Base-by-base conservation (phyloP, 2,113 vertebrate species). In the Gymnorhina tibicen region DNA sequence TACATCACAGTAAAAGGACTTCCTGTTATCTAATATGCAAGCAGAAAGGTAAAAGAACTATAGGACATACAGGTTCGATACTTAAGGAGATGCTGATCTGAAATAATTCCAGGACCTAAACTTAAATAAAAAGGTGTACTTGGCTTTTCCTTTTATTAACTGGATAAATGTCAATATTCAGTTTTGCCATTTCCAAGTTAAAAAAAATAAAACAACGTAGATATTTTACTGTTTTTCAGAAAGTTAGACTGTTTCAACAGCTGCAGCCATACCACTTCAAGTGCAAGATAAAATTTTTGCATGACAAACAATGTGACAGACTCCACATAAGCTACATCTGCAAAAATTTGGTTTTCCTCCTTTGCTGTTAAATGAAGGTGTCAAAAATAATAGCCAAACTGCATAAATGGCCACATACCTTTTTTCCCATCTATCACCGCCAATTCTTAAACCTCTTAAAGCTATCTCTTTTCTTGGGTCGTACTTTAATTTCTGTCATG, bases 11-110 rank as follows among this genome's bases (percentile, higher is more conserved):
- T 8, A 73, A 76, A 6, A 93, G 5, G 44, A 62, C 22, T 77
- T 80, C 20, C 14, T 80, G 12, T 37, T 80, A 59, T 5, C 20
- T 74, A 84, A 67, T n/a, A 14, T 6, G n/a, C 26, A 73, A 69
- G 42, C 46, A 85, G 41, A 80, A 93, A 90, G 14, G 30, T 80
- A 93, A 90, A 88, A 27, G 28, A 83, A 70, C 83, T 64, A 5
- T 2, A 42, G 50, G 42, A 68, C 0, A 3, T 32, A 47, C 7
- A n/a, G 63, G 7, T 77, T 33, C 0, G 0, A 78, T 72, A 87
- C 16, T 46, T 67, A 50, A 39, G 32, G 39, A 63, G 21, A 44
- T 59, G 50, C 6, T 77, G 33, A 58, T 13, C 9, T 0, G 0
- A 87, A 89, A 72, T 52, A 47, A 64, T 68, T 78, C 22, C 5